phyloP scores from a whole-genome alignment of 2,113 vertebrate genomes.

The Neolamprologus brichardi region DNA sequence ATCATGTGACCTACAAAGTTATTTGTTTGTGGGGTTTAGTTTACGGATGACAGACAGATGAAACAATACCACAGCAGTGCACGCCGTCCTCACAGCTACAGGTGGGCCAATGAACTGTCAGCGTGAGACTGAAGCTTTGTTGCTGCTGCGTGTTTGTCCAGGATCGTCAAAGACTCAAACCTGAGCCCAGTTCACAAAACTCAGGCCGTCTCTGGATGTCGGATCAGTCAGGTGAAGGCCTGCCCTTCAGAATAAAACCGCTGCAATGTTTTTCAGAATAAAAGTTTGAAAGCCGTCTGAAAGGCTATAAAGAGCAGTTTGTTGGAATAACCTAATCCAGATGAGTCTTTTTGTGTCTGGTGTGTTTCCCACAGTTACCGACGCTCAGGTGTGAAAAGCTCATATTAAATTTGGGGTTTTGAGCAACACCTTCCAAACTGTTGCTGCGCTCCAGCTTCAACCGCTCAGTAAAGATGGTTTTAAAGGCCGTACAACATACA shows the following conservation, averaged over 20 bases:
- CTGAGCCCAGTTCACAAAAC: background rate
- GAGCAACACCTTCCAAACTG: background rate
- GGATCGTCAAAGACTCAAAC: background rate
- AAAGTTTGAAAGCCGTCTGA: fast-evolving
- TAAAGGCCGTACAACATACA: background rate
- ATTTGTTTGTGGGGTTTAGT: background rate
- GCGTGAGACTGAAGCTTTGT: background rate
- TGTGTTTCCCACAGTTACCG: background rate
- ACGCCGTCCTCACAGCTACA: background rate
- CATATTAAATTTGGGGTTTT: background rate
- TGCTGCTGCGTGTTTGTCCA: background rate
- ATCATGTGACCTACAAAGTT: background rate
- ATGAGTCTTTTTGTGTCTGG: background rate
- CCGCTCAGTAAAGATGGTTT: background rate
- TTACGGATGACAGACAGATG: background rate
- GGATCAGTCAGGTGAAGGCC: background rate
- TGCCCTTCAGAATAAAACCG: background rate
- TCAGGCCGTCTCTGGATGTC: fast-evolving
- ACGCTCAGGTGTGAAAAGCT: background rate
- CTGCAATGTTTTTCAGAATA: background rate
- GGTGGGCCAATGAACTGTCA: background rate
- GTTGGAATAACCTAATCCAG: background rate
- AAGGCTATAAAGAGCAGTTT: background rate
- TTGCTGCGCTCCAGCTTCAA: background rate
- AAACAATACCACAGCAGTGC: background rate